A percentile compares a stretch with the other conserved stretches of the same genome.
These are phyloP conservation scores for Fragum fragum DNA, from an alignment of 2,888 invertebrate species.

Conservation along the genomic window DNA sequence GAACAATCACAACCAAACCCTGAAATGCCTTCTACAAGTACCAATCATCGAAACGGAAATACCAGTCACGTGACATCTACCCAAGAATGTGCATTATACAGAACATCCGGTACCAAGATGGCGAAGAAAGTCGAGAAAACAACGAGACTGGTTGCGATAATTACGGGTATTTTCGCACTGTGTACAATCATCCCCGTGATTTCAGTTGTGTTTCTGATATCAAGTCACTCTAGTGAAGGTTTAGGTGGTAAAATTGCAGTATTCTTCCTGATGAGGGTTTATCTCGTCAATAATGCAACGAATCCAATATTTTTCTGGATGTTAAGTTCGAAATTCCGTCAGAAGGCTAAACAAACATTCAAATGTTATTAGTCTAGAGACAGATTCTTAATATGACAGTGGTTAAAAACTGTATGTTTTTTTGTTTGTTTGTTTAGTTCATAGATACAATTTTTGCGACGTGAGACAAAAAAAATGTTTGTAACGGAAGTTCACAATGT, in stretches of 20 bases:
- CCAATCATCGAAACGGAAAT: not conserved
- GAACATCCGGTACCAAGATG: not conserved
- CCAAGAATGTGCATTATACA: not conserved
- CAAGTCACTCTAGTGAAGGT: not conserved
- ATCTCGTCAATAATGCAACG: not conserved
- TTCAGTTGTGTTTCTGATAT: constrained; percentile 2
- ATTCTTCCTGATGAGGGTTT: not conserved
- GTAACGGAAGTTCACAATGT: too few species aligned
- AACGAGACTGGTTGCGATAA: not conserved
- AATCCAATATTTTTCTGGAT: not conserved
- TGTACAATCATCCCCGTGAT: constrained; percentile 11
- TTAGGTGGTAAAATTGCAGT: not conserved
- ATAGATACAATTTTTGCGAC: too few species aligned
- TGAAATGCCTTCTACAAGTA: not conserved
- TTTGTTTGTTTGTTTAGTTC: too few species aligned
- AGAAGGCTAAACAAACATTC: not conserved
- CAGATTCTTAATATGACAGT: too few species aligned
- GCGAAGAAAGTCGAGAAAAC: not conserved
- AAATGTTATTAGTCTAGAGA: not conserved
- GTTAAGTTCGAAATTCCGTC: not conserved
- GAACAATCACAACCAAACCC: not conserved
- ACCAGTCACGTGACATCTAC: not conserved
- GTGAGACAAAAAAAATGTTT: too few species aligned
- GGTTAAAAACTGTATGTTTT: too few species aligned
- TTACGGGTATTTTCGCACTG: not conserved